Evolutionary conservation across 2,888 invertebrate species (phyloP), one percentile per base, ranked within the genome.

Genomic region (Leptinotarsa rubiginosa): DNA sequence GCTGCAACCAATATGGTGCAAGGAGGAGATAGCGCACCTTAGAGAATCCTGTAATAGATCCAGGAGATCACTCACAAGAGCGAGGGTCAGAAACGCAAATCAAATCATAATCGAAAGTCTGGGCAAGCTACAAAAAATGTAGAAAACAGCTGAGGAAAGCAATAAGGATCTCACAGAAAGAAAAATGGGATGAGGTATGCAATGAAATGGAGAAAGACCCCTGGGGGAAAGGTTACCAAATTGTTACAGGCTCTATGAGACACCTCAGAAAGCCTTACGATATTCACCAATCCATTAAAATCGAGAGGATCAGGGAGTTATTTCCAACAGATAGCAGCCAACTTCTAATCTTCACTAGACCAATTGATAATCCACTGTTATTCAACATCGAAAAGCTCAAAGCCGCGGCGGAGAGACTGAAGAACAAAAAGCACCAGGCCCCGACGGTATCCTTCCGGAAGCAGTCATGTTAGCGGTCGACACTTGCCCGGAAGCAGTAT

Each of bases 1-100:
- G 13, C 31, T 2, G 31, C 52, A 25, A 56, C 66, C 65, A 4
- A 50, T 22, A 3, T 72, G 71, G 71, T 72, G 66, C 66, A 72
- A 54, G 16, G 56, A 31, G 2, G 25, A 66, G 22, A 22, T 22
- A 2, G 22, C 22, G 3, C 22, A 22, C 2, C 22, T 22, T 22
- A 3, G 22, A 22, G 0, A 5, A 18, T 12, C 1, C 5, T 54
- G 65, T n/a, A 64, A 64, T 64, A 25, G 64, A 12, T 20, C 50
- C 2, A 69, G 69, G 18, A 56, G 47, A 13, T 16, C 1, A 5
- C 65, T 41, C 15, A 65, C 50, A 12, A 31, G 5, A 5, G 25
- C 25, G 4, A 31, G 25, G 25, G 25, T 1, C 22, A 22, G 22
- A 22, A 22, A 66, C 7, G 18, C 5, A 20, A 47, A 69, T 12